phyloP scores from a whole-genome alignment of 2,888 invertebrate species.

The Clitarchus hookeri region DNA sequence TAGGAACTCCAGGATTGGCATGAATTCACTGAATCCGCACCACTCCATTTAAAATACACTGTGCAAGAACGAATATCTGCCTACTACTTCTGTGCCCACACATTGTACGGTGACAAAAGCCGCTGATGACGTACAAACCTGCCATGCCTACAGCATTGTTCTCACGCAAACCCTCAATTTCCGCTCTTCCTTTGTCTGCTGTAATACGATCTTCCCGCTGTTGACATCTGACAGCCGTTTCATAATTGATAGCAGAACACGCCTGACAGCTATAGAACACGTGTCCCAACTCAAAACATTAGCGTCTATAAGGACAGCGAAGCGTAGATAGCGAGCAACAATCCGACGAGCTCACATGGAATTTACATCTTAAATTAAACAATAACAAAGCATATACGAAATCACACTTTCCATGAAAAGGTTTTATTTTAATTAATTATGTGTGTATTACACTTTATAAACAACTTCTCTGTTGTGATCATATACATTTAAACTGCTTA shows the following conservation, averaged over 20 bases:
- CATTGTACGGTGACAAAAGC: neutral
- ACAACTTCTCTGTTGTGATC: too few relatives aligned
- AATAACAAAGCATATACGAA: too few relatives aligned
- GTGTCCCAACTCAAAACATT: neutral
- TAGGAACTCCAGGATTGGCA: too few relatives aligned
- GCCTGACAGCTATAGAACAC: neutral
- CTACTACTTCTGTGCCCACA: too few relatives aligned
- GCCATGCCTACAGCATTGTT: neutral
- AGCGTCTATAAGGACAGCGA: neutral
- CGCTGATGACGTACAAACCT: neutral
- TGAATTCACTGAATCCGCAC: too few relatives aligned
- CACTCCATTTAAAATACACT: too few relatives aligned
- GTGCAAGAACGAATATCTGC: too few relatives aligned
- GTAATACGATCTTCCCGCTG: neutral
- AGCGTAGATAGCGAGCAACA: neutral
- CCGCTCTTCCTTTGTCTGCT: neutral
- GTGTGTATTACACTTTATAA: too few relatives aligned
- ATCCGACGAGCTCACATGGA: neutral
- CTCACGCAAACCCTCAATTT: neutral
- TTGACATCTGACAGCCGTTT: constrained; percentile 9
- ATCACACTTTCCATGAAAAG: too few relatives aligned
- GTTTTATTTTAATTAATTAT: too few relatives aligned
- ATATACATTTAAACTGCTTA: too few relatives aligned
- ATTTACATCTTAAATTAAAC: too few relatives aligned
- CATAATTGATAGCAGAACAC: neutral